phyloP scores from a whole-genome alignment of 2,888 invertebrate genomes.

The Cephus pulcher region DNA sequence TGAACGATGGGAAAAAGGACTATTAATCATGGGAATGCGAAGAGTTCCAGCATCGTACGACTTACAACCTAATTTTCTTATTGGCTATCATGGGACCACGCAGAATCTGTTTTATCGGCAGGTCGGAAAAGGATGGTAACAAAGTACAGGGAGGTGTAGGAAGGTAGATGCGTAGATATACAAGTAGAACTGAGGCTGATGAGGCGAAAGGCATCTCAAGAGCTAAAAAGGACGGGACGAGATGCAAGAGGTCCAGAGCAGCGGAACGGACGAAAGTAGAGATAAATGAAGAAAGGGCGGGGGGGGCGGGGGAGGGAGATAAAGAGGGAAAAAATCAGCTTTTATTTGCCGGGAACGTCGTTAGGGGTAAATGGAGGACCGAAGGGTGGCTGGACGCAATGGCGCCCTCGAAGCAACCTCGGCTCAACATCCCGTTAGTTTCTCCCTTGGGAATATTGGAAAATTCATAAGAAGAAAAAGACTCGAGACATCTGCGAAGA shows the following conservation, averaged over 20 bases:
- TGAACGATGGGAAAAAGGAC: too few relatives aligned
- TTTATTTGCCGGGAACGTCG: constrained; percentile 56
- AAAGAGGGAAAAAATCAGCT: constrained; percentile 49
- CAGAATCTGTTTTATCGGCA: too few relatives aligned
- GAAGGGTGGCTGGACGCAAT: constrained; percentile 56
- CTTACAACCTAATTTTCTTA: too few relatives aligned
- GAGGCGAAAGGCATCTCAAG: constrained; percentile 45
- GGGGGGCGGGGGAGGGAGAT: constrained; percentile 23
- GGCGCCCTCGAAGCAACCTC: constrained; percentile 50
- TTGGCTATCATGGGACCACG: too few relatives aligned
- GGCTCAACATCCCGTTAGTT: constrained; percentile 29
- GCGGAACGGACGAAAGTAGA: constrained; percentile 4
- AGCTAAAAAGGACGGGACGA: constrained; percentile 41
- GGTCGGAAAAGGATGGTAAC: too few relatives aligned
- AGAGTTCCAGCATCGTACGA: too few relatives aligned
- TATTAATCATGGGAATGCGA: too few relatives aligned
- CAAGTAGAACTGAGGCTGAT: constrained; percentile 25
- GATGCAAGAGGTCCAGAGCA: constrained; percentile 19
- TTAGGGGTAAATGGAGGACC: constrained; percentile 53
- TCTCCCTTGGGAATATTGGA: too few relatives aligned
- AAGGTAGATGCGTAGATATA: background rate
- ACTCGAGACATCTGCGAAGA: too few relatives aligned
- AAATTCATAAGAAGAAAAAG: too few relatives aligned
- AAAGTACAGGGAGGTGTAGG: too few relatives aligned
- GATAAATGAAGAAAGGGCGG: constrained; percentile 1